phyloP scores from a whole-genome alignment of 2,888 invertebrate species.

The Spilarctia lutea region DNA sequence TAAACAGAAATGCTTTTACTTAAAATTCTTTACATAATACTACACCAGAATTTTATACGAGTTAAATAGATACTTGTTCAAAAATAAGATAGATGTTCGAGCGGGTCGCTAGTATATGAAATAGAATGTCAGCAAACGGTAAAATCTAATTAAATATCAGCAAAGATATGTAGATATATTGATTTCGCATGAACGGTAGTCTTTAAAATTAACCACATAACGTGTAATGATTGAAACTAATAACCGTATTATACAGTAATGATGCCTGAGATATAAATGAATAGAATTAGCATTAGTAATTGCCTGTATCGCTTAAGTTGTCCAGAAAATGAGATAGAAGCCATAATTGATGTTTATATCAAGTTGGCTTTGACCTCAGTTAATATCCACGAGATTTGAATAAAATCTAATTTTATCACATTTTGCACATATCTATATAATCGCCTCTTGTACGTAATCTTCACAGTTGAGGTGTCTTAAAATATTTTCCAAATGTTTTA shows the following conservation, averaged over 20 bases:
- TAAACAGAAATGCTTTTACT: background rate
- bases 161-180: background rate
- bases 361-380: background rate
- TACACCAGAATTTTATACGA: background rate
- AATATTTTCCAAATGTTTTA: background rate
- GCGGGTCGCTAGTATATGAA: background rate
- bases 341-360: background rate
- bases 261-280: slow-evolving; percentile 45
- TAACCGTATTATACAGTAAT: slow-evolving; percentile 40
- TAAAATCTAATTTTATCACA: background rate
- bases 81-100: background rate
- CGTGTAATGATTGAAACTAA: slow-evolving; percentile 43
- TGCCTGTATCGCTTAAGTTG: slow-evolving; percentile 36
- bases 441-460: background rate
- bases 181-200: background rate
- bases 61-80: background rate
- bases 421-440: background rate
- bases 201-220: slow-evolving; percentile 2
- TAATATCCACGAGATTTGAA: background rate
- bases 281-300: slow-evolving; percentile 52
- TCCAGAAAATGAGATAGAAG: slow-evolving; percentile 44
- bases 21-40: background rate
- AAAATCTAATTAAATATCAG: background rate
- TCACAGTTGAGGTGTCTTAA: background rate
- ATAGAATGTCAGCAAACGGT: background rate